phyloP scores from a whole-genome alignment of 2,113 vertebrate species.

The Lophochroa leadbeateri region DNA sequence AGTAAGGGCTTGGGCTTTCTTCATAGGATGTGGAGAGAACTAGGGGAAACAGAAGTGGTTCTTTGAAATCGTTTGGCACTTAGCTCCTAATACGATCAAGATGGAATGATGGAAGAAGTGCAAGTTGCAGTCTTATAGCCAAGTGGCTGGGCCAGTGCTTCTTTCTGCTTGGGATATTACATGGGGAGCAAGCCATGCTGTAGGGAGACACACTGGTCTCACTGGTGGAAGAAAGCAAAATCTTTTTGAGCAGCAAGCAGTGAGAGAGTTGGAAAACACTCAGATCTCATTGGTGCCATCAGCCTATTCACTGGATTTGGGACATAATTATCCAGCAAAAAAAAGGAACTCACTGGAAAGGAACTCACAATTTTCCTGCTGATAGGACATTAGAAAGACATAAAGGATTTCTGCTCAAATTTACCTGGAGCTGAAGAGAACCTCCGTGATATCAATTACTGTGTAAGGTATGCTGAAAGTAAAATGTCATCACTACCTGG shows the following conservation, averaged over 20 bases:
- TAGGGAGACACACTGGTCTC: not conserved
- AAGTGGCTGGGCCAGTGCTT: not conserved
- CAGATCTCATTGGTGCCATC: not conserved
- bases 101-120: not conserved
- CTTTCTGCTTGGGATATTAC: not conserved
- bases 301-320: not conserved
- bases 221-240: not conserved
- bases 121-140: not conserved
- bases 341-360: not conserved
- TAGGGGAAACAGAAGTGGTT: not conserved
- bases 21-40: not conserved
- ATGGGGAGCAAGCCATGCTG: not conserved
- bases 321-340: not conserved
- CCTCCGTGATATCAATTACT: accelerated
- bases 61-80: not conserved
- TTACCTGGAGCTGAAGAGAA: not conserved
- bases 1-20: not conserved
- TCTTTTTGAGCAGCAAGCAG: not conserved
- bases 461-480: not conserved
- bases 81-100: not conserved
- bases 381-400: not conserved
- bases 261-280: not conserved
- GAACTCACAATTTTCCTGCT: not conserved
- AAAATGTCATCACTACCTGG: not conserved
- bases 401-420: not conserved